A percentile compares a stretch with the other conserved stretches of the same genome.
These are phyloP conservation scores for Sminthurinus signatus DNA, from an alignment of 1,140 invertebrate species.

Conservation along the genomic window DNA sequence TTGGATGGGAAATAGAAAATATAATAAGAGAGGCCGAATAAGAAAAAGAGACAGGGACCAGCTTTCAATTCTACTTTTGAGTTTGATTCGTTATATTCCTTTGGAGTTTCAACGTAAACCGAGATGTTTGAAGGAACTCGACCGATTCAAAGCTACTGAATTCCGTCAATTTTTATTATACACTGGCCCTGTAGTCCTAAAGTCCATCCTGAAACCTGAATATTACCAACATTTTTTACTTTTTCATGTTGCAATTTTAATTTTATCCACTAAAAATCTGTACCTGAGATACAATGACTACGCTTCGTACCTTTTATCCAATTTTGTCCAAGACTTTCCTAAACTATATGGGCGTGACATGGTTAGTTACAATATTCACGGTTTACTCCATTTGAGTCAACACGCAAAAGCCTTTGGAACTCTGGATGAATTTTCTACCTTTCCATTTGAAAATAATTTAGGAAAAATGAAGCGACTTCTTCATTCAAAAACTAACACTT, in stretches of 20 bases:
- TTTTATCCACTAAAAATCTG: conserved; percentile 40
- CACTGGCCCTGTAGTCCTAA: conserved; percentile 46
- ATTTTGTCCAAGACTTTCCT: conserved; percentile 42
- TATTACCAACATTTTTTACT: conserved; percentile 47
- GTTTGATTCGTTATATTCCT: conserved; percentile 32
- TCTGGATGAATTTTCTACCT: conserved; percentile 23
- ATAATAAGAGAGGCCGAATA: no score
- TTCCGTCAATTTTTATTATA: conserved; percentile 49
- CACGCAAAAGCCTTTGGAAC: conserved; percentile 13
- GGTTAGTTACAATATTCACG: conserved; percentile 44
- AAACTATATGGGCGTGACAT: conserved; percentile 42
- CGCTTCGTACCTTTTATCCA: conserved; percentile 41
- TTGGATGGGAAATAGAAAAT: no score
- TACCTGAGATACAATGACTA: conserved; percentile 35
- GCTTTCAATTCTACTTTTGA: no score
- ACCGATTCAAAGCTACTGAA: conserved; percentile 50
- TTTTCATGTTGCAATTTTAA: conserved; percentile 44
- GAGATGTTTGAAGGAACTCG: conserved; percentile 42
- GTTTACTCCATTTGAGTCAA: conserved; percentile 20
- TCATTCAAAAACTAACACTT: no score
- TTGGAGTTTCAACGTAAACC: conserved; percentile 44
- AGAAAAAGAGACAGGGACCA: no score
- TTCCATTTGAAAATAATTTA: conserved; percentile 28
- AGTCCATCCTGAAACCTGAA: conserved; percentile 42
- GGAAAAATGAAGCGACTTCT: conserved; percentile 6